A percentile compares a stretch with the other conserved stretches of the same genome.
These are phyloP conservation scores for Myopa testacea DNA, from an alignment of 2,888 invertebrate species.

Conservation along the genomic window DNA sequence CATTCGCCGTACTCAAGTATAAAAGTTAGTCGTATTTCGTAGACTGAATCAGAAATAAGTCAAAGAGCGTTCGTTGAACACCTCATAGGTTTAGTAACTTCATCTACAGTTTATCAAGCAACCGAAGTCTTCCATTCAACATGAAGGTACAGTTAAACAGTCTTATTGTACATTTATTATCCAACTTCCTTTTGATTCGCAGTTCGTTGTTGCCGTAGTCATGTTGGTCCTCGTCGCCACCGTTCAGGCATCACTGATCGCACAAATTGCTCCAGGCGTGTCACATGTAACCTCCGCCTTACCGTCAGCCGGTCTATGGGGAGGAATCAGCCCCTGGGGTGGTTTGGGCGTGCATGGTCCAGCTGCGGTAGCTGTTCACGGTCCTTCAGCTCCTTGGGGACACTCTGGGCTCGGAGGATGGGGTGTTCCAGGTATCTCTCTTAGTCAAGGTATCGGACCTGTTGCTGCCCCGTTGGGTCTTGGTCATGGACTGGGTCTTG, in stretches of 20 bases:
- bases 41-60: constrained; percentile 66
- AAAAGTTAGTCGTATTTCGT: constrained; percentile 64
- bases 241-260: constrained; percentile 63
- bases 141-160: constrained; percentile 61
- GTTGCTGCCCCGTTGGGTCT: constrained; percentile 42
- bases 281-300: constrained; percentile 60
- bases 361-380: constrained; percentile 50
- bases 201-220: constrained; percentile 61
- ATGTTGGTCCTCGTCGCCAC: constrained; percentile 59
- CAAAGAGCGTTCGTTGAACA: constrained; percentile 62
- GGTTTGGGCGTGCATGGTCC: constrained; percentile 54
- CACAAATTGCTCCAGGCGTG: constrained; percentile 57
- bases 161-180: neutral
- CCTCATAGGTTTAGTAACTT: constrained; percentile 47
- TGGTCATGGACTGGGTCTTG: constrained; percentile 40
- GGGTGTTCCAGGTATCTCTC: constrained; percentile 38
- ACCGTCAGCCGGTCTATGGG: constrained; percentile 47
- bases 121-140: constrained; percentile 53
- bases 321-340: constrained; percentile 49
- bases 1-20: constrained; percentile 53
- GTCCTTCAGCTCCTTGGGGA: constrained; percentile 44
- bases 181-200: constrained; percentile 17
- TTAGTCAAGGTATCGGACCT: constrained; percentile 39
- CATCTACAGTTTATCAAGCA: constrained; percentile 20
- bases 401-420: neutral